Evolutionary conservation across 2,888 invertebrate species (phyloP).

Genomic region (Drosophila acutilabella): DNA sequence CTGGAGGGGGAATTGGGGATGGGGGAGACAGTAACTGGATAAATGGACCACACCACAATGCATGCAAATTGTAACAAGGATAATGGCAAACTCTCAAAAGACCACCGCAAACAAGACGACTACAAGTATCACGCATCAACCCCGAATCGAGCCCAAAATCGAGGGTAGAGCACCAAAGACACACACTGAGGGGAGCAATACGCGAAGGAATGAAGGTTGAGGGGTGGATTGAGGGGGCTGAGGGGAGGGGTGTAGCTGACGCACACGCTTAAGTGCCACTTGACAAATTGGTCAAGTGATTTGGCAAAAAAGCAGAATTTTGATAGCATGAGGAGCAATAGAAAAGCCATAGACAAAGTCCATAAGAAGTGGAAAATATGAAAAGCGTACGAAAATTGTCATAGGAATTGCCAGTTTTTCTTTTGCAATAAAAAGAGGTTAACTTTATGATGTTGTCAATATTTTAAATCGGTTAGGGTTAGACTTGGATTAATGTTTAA

Average conservation of each 20-base stretch:
- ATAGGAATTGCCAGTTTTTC: not conserved
- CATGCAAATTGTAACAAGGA: conserved; percentile 78
- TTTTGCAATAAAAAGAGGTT: no score
- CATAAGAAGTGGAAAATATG: conserved; percentile 18
- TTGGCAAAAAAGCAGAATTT: conserved; percentile 73
- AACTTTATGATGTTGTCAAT: no score
- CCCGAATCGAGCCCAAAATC: conserved; percentile 31
- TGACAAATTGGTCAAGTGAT: conserved; percentile 85
- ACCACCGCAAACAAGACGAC: conserved; percentile 71
- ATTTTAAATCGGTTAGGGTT: no score
- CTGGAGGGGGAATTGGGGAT: not conserved
- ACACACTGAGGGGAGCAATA: no score
- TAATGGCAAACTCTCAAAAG: conserved; percentile 74
- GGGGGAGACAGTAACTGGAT: conserved; percentile 22
- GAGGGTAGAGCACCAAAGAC: conserved; percentile 7
- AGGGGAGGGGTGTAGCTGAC: conserved; percentile 21
- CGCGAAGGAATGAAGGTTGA: no score
- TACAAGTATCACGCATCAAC: conserved; percentile 57
- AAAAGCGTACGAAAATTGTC: conserved; percentile 2
- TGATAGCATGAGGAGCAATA: conserved; percentile 14
- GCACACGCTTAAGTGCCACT: conserved; percentile 79
- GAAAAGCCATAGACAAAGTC: conserved; percentile 33
- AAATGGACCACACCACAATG: conserved; percentile 64
- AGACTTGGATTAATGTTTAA: no score
- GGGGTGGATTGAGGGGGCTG: not conserved